Percentiles rank a stretch among this genome's conserved stretches.
phyloP scores from a whole-genome alignment of 2,797 vertebrate genomes.

The Acrossocheilus fasciatus region DNA sequence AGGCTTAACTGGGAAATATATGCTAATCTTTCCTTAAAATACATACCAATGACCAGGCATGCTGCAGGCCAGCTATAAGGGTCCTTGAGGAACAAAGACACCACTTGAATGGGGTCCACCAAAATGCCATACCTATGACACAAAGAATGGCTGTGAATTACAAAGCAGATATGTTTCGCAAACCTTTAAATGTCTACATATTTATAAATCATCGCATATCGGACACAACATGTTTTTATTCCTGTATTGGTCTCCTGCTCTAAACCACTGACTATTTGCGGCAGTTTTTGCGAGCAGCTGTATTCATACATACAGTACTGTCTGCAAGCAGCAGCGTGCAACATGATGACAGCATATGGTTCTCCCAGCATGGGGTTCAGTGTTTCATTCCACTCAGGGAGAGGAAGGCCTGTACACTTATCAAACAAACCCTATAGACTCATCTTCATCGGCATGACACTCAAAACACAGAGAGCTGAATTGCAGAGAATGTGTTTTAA shows the following conservation, averaged over 20 bases:
- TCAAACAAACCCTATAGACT: constrained; percentile 52
- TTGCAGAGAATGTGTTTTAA: not conserved
- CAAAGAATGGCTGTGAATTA: constrained; percentile 5
- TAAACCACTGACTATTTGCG: constrained; percentile 39
- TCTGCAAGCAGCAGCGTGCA: constrained; percentile 50
- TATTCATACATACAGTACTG: constrained; percentile 46
- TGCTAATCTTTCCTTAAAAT: not conserved
- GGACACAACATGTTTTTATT: not conserved
- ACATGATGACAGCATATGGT: constrained; percentile 66
- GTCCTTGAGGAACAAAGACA: constrained; percentile 89
- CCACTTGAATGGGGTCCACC: constrained; percentile 91
- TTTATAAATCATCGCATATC: not conserved
- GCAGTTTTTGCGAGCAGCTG: constrained; percentile 57
- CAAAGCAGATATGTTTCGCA: not conserved
- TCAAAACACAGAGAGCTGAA: constrained; percentile 14
- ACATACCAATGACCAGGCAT: constrained; percentile 90
- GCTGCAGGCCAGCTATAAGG: constrained; percentile 91
- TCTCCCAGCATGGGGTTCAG: constrained; percentile 59
- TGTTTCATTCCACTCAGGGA: constrained; percentile 41
- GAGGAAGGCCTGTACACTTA: constrained; percentile 48
- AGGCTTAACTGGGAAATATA: not conserved
- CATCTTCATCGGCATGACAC: constrained; percentile 6
- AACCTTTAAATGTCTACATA: not conserved
- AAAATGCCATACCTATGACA: constrained; percentile 85
- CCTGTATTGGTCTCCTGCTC: constrained; percentile 10